Evolutionary conservation across 2,888 invertebrate genomes (phyloP).

Genomic region (Trissolcus japonicus): DNA sequence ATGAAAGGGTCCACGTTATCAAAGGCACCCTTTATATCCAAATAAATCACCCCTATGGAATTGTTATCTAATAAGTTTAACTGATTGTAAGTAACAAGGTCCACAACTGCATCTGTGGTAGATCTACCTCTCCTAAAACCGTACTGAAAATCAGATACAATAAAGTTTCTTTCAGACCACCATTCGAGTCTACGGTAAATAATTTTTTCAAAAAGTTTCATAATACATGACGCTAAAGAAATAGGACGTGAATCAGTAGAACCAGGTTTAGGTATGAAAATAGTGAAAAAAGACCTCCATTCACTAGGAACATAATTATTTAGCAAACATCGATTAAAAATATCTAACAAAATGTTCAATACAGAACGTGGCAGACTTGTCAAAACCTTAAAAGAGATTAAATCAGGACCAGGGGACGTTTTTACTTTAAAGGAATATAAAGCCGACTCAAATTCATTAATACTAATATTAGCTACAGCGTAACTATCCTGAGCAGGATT

Average conservation of each 20-base stretch:
- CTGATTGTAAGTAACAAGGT: neutral
- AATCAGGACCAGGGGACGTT: neutral
- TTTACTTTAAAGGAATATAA: neutral
- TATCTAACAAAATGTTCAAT: neutral
- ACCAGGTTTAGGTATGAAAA: constrained; percentile 15
- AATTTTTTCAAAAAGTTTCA: constrained; percentile 16
- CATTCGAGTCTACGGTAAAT: neutral
- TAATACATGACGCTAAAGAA: neutral
- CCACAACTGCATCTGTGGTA: neutral
- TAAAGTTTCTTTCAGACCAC: constrained; percentile 11
- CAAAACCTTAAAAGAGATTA: neutral
- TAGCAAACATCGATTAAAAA: neutral
- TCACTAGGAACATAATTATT: neutral
- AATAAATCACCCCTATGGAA: neutral
- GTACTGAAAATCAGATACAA: constrained; percentile 8
- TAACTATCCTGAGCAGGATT: neutral
- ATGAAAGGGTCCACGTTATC: constrained; percentile 15
- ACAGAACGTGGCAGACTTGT: neutral
- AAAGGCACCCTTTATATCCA: constrained; percentile 18
- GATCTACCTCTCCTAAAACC: constrained; percentile 18
- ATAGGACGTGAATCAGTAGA: constrained; percentile 3
- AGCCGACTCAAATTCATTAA: neutral
- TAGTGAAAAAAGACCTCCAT: neutral
- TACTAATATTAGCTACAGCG: neutral
- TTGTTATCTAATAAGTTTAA: neutral